Evolutionary conservation across 2,797 vertebrate genomes (phyloP).

Genomic region (Mus minutoides): DNA sequence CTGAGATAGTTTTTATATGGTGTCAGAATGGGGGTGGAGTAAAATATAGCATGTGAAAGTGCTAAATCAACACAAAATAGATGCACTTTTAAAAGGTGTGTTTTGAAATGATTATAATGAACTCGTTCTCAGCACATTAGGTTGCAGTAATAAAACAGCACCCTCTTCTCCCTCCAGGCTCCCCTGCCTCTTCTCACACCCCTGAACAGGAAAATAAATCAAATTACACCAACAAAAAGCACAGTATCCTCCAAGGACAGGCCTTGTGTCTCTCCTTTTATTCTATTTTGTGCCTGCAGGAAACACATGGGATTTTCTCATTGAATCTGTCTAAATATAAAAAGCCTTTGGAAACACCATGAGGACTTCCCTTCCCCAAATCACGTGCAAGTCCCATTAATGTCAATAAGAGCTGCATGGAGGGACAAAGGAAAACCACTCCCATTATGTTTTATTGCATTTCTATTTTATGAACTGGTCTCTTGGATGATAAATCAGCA

Average conservation of each 20-base stretch:
- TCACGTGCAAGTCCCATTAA: constrained; percentile 73
- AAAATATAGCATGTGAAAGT: constrained; percentile 57
- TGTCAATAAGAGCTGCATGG: constrained; percentile 67
- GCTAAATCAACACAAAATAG: constrained; percentile 56
- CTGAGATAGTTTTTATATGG: constrained; percentile 22
- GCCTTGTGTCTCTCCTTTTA: constrained; percentile 40
- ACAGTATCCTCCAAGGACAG: constrained; percentile 70
- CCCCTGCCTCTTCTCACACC: constrained; percentile 25
- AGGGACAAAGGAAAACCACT: constrained; percentile 69
- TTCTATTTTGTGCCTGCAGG: constrained; percentile 54
- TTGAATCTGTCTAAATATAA: constrained; percentile 70
- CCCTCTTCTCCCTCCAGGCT: constrained; percentile 5
- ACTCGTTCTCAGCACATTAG: neutral
- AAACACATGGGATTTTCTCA: constrained; percentile 42
- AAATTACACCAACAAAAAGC: constrained; percentile 51
- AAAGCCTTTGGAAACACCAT: constrained; percentile 66
- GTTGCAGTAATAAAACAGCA: constrained; percentile 21
- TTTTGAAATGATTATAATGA: constrained; percentile 58
- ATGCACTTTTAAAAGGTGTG: neutral
- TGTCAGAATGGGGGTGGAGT: constrained; percentile 1
- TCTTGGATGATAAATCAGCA: constrained; percentile 72
- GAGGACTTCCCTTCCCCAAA: constrained; percentile 68
- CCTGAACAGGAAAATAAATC: constrained; percentile 72
- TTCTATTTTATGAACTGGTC: constrained; percentile 80
- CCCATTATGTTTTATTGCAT: constrained; percentile 77